Evolutionary conservation across 2,113 vertebrate species (phyloP).

Genomic region (Spheniscus mendiculus): DNA sequence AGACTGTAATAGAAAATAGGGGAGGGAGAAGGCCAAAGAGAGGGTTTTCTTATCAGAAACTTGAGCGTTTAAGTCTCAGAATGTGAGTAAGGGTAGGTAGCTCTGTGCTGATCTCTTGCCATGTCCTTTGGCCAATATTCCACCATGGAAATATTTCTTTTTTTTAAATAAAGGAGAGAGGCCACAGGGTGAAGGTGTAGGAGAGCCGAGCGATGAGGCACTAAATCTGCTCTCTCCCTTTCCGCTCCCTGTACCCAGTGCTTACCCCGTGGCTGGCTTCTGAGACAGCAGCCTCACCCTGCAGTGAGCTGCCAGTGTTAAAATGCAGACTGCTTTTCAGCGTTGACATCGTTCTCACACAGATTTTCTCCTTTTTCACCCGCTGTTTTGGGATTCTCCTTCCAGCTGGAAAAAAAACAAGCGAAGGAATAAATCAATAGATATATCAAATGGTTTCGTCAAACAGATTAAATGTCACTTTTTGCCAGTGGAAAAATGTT

Average conservation of each 20-base stretch:
- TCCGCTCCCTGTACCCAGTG: neutral
- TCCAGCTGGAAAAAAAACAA: neutral
- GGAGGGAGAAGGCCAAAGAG: neutral
- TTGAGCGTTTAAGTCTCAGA: neutral
- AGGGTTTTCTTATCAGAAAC: neutral
- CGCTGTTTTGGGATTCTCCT: neutral
- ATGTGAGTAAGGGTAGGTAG: neutral
- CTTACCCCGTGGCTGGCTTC: fast-evolving
- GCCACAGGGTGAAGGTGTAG: neutral
- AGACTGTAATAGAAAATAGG: neutral
- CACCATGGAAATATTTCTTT: neutral
- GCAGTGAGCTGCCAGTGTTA: neutral
- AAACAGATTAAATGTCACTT: neutral
- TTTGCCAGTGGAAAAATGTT: neutral
- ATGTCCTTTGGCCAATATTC: neutral
- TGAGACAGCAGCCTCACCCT: neutral
- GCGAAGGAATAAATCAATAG: neutral
- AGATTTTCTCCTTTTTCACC: neutral
- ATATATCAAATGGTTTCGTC: neutral
- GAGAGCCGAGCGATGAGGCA: neutral
- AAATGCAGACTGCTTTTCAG: neutral
- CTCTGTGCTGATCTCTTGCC: neutral
- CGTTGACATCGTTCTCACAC: fast-evolving
- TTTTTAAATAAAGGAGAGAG: neutral
- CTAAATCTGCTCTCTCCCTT: neutral